phyloP scores from a whole-genome alignment of 64 coral and sea anemone genomes.

The Catalaphyllia jardinei region DNA sequence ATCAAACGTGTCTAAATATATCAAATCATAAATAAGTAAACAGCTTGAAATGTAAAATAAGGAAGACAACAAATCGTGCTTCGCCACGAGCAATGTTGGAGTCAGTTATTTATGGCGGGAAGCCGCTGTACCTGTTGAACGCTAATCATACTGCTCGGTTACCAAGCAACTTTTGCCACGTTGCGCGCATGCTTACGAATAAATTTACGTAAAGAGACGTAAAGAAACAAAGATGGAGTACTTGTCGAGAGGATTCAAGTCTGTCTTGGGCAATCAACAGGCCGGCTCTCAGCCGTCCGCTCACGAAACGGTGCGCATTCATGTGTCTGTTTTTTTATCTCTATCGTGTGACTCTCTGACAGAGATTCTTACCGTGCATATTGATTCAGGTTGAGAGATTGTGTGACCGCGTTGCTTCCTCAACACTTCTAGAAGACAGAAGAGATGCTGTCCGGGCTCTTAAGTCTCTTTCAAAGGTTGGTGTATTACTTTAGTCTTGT shows the following conservation, averaged over 20 bases:
- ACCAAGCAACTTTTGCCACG: constrained; percentile 70
- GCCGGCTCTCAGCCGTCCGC: constrained; percentile 78
- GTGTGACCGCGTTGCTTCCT: constrained; percentile 92
- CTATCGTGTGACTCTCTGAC: background rate
- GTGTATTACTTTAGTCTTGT: background rate
- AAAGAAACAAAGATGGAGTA: constrained; percentile 68
- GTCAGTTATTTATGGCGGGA: background rate
- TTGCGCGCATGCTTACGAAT: constrained; percentile 92
- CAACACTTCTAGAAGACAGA: constrained; percentile 91
- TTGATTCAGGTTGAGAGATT: constrained; percentile 84
- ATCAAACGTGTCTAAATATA: constrained; percentile 34
- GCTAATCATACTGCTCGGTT: background rate
- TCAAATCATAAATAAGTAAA: constrained; percentile 41
- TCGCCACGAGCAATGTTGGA: constrained; percentile 10
- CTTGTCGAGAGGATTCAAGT: constrained; percentile 86
- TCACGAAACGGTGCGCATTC: constrained; percentile 80
- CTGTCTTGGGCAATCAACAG: constrained; percentile 86
- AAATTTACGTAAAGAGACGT: constrained; percentile 30
- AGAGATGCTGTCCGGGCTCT: constrained; percentile 92
- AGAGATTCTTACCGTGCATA: background rate
- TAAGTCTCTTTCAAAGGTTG: constrained; percentile 97
- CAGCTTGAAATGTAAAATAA: background rate
- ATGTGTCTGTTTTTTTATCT: background rate
- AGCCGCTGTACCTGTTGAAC: constrained; percentile 19
- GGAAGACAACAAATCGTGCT: constrained; percentile 32